Conservation (phyloP, 2,888 invertebrate species). For the Cantharis flavilabris region DNA sequence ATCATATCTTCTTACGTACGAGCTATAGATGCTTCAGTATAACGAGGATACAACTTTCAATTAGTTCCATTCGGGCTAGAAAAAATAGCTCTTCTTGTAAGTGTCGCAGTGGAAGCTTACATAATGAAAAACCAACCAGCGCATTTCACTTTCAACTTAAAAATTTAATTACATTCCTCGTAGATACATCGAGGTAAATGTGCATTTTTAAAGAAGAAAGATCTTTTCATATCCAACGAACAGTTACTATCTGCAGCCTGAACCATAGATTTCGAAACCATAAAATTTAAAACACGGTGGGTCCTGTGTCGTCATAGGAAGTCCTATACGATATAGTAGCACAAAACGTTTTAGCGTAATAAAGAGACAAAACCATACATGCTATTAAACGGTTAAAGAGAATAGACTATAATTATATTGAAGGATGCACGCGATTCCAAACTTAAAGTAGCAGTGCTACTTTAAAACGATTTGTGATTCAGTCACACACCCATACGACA, state of each 20-base stretch:
- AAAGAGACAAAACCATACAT: slow-evolving; percentile 40
- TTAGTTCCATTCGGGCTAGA: background rate
- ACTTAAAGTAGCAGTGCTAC: slow-evolving; percentile 41
- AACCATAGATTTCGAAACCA: background rate
- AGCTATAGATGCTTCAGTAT: background rate
- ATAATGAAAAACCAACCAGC: background rate
- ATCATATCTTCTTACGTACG: background rate
- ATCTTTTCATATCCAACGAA: background rate
- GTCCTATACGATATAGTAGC: slow-evolving; percentile 19
- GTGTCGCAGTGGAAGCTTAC: background rate
- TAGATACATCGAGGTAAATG: background rate
- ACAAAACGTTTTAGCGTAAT: slow-evolving; percentile 32
- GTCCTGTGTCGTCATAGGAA: background rate
- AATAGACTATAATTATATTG: slow-evolving; percentile 40
- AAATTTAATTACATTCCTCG: background rate
- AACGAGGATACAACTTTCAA: background rate
- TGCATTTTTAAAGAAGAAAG: background rate
- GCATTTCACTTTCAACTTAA: background rate
- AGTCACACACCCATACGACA: slow-evolving; percentile 43
- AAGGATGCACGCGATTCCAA: slow-evolving; percentile 39
- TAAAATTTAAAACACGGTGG: background rate
- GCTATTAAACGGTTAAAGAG: slow-evolving; percentile 40
- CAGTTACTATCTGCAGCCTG: background rate
- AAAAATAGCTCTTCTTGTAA: background rate
- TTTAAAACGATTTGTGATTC: slow-evolving; percentile 43